These are phyloP conservation scores for Apostichopus parvimensis DNA, from an alignment of 35 echinoderm and acorn worm genomes.

Conservation along the genomic window DNA sequence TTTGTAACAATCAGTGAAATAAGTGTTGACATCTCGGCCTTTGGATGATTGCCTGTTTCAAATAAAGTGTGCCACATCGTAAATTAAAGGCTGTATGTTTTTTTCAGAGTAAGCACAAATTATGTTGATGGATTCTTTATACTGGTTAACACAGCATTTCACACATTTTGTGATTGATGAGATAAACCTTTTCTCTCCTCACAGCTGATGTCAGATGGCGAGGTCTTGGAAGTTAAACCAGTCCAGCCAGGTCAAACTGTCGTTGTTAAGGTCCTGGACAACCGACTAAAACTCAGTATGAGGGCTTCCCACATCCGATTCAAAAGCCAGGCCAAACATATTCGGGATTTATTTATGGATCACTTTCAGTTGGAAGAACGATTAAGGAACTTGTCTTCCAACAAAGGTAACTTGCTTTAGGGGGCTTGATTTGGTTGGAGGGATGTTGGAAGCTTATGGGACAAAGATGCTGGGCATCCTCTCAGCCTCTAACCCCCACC, in stretches of 20 bases:
- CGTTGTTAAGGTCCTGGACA: not conserved
- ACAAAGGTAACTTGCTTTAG: not conserved
- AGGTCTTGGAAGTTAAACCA: not conserved
- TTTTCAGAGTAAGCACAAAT: too few relatives aligned
- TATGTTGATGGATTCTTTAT: too few relatives aligned
- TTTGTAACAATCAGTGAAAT: too few relatives aligned
- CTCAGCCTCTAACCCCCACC: too few relatives aligned
- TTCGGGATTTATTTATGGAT: constrained; percentile 15
- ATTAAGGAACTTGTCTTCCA: not conserved
- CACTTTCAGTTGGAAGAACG: constrained; percentile 4
- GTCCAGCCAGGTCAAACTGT: not conserved
- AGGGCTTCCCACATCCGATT: not conserved
- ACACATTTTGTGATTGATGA: not conserved
- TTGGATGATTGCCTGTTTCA: too few relatives aligned
- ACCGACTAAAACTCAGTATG: not conserved
- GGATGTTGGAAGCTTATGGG: too few relatives aligned
- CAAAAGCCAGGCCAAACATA: constrained; percentile 9
- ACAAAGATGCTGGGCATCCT: too few relatives aligned
- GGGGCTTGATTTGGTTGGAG: too few relatives aligned
- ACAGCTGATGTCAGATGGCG: not conserved
- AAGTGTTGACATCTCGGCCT: too few relatives aligned
- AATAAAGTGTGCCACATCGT: too few relatives aligned
- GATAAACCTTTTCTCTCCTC: not conserved
- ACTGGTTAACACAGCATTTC: not conserved
- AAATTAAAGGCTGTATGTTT: too few relatives aligned